Evolutionary conservation across 1,140 invertebrate genomes (phyloP).

Genomic region (Tribolium castaneum): DNA sequence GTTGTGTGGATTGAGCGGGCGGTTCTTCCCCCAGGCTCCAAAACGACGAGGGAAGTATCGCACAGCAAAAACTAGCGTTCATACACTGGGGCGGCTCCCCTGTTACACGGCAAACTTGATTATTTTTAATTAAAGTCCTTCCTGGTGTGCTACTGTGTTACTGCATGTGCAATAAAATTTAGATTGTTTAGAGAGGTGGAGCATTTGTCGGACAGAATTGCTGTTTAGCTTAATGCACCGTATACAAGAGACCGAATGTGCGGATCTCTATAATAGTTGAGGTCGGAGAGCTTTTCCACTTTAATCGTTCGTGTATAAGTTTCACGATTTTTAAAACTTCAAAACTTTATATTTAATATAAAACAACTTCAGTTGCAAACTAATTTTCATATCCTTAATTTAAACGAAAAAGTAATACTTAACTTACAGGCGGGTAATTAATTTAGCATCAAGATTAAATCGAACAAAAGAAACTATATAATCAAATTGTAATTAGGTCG

Average conservation of each 20-base stretch:
- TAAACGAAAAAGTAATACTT: too few relatives aligned
- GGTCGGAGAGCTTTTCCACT: too few relatives aligned
- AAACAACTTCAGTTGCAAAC: too few relatives aligned
- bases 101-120: conserved; percentile 27
- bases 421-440: too few relatives aligned
- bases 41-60: neutral
- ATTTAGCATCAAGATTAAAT: too few relatives aligned
- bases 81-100: neutral
- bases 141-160: neutral
- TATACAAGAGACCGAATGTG: neutral
- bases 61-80: conserved; percentile 11
- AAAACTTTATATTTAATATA: too few relatives aligned
- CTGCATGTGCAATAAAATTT: conserved; percentile 28
- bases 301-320: too few relatives aligned
- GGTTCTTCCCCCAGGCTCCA: neutral
- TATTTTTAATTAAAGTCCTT: conserved; percentile 33
- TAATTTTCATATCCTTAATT: too few relatives aligned
- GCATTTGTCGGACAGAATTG: neutral
- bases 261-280: neutral
- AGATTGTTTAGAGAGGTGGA: conserved; percentile 10
- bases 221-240: neutral
- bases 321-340: too few relatives aligned
- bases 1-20: neutral
- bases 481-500: too few relatives aligned
- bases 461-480: too few relatives aligned